Conservation (phyloP, 2,113 vertebrate species). For the Lamprologus tigripictilis region DNA sequence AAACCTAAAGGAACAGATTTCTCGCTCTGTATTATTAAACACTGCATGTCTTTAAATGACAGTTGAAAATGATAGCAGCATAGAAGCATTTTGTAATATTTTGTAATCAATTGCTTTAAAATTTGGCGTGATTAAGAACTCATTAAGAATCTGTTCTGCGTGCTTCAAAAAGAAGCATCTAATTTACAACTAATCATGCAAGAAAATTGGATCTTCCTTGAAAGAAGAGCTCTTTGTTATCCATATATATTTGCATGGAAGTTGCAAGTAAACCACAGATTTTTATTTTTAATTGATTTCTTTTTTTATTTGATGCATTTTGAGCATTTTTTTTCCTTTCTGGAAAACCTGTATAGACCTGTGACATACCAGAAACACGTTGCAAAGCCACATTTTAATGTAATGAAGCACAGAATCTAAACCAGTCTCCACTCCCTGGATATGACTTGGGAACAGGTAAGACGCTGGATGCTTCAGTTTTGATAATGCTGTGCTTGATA, state of each 20-base stretch:
- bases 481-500: not conserved
- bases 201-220: not conserved
- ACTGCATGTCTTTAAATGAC: not conserved
- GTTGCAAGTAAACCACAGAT: not conserved
- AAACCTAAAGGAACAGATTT: not conserved
- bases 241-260: not conserved
- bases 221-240: not conserved
- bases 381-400: not conserved
- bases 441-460: not conserved
- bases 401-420: not conserved
- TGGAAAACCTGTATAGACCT: not conserved
- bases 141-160: not conserved
- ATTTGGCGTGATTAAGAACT: not conserved
- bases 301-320: not conserved
- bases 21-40: not conserved
- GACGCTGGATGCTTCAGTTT: not conserved
- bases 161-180: not conserved
- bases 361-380: not conserved
- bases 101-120: not conserved
- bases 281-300: accelerated
- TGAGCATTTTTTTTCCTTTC: not conserved
- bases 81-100: not conserved
- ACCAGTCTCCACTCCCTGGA: not conserved
- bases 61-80: not conserved
- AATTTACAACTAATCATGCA: not conserved